These are phyloP conservation scores for Brenthis ino DNA, from an alignment of 2,888 invertebrate species.

Conservation along the genomic window DNA sequence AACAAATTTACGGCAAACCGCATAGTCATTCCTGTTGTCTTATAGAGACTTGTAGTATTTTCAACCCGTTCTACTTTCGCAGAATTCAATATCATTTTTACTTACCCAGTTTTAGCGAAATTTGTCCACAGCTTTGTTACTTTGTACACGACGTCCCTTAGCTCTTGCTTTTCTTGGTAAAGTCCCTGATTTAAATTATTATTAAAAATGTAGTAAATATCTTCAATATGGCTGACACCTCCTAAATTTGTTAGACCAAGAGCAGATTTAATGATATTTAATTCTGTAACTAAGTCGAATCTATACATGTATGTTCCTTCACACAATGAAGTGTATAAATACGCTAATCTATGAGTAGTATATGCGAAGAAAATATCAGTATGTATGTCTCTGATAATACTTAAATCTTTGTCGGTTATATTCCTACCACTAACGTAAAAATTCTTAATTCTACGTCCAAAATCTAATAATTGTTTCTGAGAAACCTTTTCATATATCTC, in stretches of 20 bases:
- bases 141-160: slow-evolving; percentile 53
- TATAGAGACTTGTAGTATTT: too few species aligned
- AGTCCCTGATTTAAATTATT: slow-evolving; percentile 54
- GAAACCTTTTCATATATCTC: slow-evolving; percentile 50
- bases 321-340: slow-evolving; percentile 47
- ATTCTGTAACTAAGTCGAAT: slow-evolving; percentile 56
- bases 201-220: slow-evolving; percentile 72
- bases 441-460: slow-evolving; percentile 53
- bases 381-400: slow-evolving; percentile 49
- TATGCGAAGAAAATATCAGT: slow-evolving; percentile 53
- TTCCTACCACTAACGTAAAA: slow-evolving; percentile 55
- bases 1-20: too few species aligned
- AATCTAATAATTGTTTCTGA: slow-evolving; percentile 46
- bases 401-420: slow-evolving; percentile 44
- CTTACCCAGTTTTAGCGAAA: slow-evolving; percentile 66
- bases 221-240: slow-evolving; percentile 76
- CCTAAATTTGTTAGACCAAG: slow-evolving; percentile 45
- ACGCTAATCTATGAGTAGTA: slow-evolving; percentile 54
- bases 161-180: slow-evolving; percentile 50
- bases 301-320: slow-evolving; percentile 55
- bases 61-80: too few species aligned
- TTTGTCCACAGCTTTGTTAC: slow-evolving; percentile 63
- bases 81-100: slow-evolving; percentile 4
- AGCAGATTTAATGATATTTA: slow-evolving; percentile 55
- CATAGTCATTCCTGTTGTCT: too few species aligned